These are phyloP conservation scores for Terebella lapidaria DNA, from an alignment of 2,888 invertebrate genomes.

Conservation along the genomic window DNA sequence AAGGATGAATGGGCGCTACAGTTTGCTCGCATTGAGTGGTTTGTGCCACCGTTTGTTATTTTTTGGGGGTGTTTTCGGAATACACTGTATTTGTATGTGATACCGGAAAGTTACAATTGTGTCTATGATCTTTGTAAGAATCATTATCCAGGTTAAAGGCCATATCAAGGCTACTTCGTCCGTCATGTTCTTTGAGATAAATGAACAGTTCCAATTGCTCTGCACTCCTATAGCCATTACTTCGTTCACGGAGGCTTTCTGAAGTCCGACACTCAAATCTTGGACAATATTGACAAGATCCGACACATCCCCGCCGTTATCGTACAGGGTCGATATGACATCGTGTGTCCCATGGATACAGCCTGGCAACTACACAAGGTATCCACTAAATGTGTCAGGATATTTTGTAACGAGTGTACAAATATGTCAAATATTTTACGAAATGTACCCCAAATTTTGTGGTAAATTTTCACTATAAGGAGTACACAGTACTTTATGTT, in stretches of 20 bases:
- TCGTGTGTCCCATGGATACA: constrained; percentile 41
- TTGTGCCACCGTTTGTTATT: constrained; percentile 1
- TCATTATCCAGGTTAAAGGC: no score
- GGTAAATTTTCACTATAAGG: no score
- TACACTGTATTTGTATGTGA: background rate
- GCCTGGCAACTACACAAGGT: constrained; percentile 48
- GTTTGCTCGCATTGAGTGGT: constrained; percentile 46
- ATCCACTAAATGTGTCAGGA: background rate
- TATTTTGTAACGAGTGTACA: no score
- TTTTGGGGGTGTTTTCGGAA: background rate
- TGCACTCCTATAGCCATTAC: constrained; percentile 26
- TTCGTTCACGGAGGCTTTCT: constrained; percentile 46
- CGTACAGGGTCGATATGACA: constrained; percentile 46
- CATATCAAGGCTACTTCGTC: no score
- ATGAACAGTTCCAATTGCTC: no score
- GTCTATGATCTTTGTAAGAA: no score
- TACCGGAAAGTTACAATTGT: background rate
- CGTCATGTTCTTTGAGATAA: no score
- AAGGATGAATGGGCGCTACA: constrained; percentile 37
- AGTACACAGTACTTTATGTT: no score
- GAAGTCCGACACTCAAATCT: constrained; percentile 31
- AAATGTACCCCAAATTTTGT: no score
- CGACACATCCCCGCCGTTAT: constrained; percentile 44
- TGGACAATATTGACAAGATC: constrained; percentile 40
- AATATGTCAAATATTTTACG: no score